Evolutionary conservation across 2,797 vertebrate genomes (phyloP).

Genomic region (Aulostomus chinensis): DNA sequence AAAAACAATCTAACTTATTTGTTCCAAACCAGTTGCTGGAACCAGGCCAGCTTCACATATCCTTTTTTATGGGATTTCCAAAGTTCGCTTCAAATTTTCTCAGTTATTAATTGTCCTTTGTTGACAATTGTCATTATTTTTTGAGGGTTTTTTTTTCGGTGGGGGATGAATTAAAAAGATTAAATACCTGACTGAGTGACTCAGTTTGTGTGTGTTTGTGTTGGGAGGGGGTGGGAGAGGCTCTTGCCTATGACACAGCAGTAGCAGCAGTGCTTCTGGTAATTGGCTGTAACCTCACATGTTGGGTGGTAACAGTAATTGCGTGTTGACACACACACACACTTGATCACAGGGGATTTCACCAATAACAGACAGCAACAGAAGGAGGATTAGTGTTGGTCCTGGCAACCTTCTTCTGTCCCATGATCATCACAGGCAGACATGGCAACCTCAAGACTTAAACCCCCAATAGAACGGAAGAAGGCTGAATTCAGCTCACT

Average conservation of each 20-base stretch:
- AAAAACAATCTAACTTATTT: too few relatives aligned
- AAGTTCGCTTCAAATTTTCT: too few relatives aligned
- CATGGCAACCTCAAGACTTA: constrained; percentile 39
- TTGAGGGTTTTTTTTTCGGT: too few relatives aligned
- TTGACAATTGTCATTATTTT: too few relatives aligned
- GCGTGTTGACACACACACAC: constrained; percentile 24
- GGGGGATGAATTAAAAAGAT: too few relatives aligned
- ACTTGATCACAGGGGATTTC: constrained; percentile 47
- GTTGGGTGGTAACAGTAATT: constrained; percentile 51
- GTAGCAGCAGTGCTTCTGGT: constrained; percentile 35
- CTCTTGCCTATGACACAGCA: constrained; percentile 32
- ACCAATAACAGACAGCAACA: constrained; percentile 43
- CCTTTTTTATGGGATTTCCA: too few relatives aligned
- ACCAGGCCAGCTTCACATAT: too few relatives aligned
- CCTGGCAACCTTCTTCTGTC: constrained; percentile 60
- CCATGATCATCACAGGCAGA: constrained; percentile 50
- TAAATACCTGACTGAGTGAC: constrained; percentile 12
- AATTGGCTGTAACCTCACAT: constrained; percentile 69
- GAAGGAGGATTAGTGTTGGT: constrained; percentile 62
- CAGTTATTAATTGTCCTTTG: too few relatives aligned
- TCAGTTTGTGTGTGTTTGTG: constrained; percentile 4
- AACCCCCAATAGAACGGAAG: constrained; percentile 21
- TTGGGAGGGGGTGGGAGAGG: constrained; percentile 3
- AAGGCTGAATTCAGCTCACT: too few relatives aligned
- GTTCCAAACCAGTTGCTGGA: too few relatives aligned